phyloP scores from a whole-genome alignment of 2,797 vertebrate species.

The Petrocephalus schoutedeni region DNA sequence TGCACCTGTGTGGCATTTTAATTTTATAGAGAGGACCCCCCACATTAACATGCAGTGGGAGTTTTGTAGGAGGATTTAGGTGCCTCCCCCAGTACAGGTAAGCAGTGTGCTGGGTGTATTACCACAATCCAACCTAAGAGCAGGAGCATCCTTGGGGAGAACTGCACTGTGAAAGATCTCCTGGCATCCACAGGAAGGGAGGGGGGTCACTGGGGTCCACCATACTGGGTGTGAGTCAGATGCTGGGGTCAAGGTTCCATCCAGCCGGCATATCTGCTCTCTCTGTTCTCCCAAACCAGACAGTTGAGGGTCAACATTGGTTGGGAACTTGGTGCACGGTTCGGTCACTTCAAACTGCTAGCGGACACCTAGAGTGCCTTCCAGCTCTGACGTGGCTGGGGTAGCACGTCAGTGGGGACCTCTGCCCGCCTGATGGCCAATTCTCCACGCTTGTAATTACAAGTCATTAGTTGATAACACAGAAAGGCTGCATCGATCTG shows the following conservation, averaged over 20 bases:
- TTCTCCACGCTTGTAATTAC: conserved; percentile 70
- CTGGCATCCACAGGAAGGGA: neutral
- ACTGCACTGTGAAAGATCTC: neutral
- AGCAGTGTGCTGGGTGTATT: neutral
- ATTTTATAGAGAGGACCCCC: neutral
- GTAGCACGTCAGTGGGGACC: neutral
- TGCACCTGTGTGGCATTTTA: neutral
- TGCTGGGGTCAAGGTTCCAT: neutral
- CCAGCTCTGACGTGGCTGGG: neutral
- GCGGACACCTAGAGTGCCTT: neutral
- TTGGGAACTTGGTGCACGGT: neutral
- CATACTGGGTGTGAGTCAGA: neutral
- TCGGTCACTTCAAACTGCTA: neutral
- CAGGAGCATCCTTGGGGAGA: neutral
- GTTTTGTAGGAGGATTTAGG: neutral
- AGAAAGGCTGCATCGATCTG: conserved; percentile 72
- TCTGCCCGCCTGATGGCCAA: conserved; percentile 37
- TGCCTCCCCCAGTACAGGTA: neutral
- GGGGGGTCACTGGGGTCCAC: neutral
- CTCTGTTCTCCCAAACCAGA: neutral
- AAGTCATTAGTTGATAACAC: conserved; percentile 74
- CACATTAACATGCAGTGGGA: neutral
- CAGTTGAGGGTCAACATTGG: neutral
- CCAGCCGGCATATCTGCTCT: neutral
- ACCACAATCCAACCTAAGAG: neutral